Conservation (phyloP, 2,888 invertebrate genomes). For the Leucania comma region DNA sequence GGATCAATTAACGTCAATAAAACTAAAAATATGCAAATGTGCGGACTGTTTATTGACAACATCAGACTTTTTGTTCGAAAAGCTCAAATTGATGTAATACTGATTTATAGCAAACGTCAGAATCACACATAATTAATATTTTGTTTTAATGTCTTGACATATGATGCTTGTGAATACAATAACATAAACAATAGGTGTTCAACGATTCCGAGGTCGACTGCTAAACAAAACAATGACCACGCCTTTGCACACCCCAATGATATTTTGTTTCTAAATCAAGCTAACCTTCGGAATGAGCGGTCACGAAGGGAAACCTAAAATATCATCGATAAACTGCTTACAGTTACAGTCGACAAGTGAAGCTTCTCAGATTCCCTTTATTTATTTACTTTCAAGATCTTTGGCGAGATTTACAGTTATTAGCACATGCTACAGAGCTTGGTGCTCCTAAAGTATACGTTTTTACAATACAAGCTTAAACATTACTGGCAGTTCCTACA, state of each 20-base stretch:
- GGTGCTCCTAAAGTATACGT: neutral
- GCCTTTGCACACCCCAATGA: constrained; percentile 63
- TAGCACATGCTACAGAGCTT: neutral
- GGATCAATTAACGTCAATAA: constrained; percentile 59
- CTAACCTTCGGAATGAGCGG: constrained; percentile 66
- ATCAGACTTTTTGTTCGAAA: constrained; percentile 39
- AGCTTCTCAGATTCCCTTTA: constrained; percentile 25
- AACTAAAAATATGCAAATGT: constrained; percentile 55
- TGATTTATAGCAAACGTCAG: constrained; percentile 41
- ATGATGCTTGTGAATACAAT: constrained; percentile 43
- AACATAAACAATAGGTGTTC: constrained; percentile 48
- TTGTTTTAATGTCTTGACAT: constrained; percentile 45
- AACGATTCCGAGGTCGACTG: constrained; percentile 50
- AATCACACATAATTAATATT: constrained; percentile 58
- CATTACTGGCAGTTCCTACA: neutral
- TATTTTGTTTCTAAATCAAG: constrained; percentile 72
- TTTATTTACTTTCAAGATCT: constrained; percentile 32
- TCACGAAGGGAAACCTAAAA: constrained; percentile 69
- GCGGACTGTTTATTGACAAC: constrained; percentile 49
- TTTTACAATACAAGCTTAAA: constrained; percentile 9
- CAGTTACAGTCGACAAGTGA: constrained; percentile 52
- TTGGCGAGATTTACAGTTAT: constrained; percentile 5
- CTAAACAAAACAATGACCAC: constrained; percentile 63
- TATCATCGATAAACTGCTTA: constrained; percentile 55
- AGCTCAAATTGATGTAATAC: constrained; percentile 29